Percentiles rank a stretch among this genome's conserved stretches.
Evolutionary conservation across 37 sponge, comb jelly and placozoan genomes (phyloP).

Genomic region (Petrosia ficiformis): DNA sequence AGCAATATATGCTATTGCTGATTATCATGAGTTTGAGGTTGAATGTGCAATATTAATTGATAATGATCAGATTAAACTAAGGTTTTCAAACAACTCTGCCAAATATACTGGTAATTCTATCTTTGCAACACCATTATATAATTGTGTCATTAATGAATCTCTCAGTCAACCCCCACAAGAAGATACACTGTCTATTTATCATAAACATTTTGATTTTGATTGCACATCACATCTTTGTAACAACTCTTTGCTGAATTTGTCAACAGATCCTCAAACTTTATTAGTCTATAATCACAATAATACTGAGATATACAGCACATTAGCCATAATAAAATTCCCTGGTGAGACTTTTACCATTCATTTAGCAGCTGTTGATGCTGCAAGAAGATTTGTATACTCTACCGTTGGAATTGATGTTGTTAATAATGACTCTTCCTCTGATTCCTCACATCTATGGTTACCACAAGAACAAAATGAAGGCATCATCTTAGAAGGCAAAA

Average conservation of each 20-base stretch:
- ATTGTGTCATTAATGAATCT: background rate
- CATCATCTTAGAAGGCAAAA: too few species aligned
- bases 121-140: background rate
- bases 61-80: background rate
- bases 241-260: background rate
- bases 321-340: background rate
- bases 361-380: constrained; percentile 11
- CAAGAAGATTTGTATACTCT: too few species aligned
- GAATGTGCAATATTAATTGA: background rate
- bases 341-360: background rate
- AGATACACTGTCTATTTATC: background rate
- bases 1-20: background rate
- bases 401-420: too few species aligned
- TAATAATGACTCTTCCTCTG: too few species aligned
- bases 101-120: background rate
- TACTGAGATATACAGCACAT: background rate
- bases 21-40: background rate
- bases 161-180: background rate
- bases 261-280: background rate
- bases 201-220: too few species aligned
- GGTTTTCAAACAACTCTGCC: background rate
- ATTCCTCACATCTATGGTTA: too few species aligned
- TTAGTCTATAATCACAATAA: background rate
- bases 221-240: too few species aligned
- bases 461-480: too few species aligned